Base-by-base conservation (phyloP, 2,797 vertebrate genomes). In the Balearica regulorum region DNA sequence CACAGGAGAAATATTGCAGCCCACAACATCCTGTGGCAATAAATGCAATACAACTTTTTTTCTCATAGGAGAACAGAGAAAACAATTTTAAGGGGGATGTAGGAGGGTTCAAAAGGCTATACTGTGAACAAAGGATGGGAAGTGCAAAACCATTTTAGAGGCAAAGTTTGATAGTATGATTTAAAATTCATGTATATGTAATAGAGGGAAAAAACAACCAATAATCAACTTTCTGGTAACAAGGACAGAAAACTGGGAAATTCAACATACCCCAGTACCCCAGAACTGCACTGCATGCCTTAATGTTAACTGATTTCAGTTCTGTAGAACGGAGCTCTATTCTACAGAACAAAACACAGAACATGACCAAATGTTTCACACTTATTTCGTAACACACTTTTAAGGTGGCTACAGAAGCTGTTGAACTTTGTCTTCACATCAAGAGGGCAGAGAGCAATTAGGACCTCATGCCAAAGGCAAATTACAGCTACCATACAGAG, bases 1-100 rank as follows among this genome's bases (percentile, higher is more conserved):
- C 87, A 99, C 98, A 1, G 99, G 98, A 49, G 98, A 97, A 61
- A 95, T 73, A 96, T 94, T 99, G 95, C 99, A 99, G 87, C 99
- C 99, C 80, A 98, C 96, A 60, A 99, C 98, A 64, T 99, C 99
- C 99, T 99, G 89, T 2, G 49, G 24, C 41, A 79, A 79, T 24
- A 93, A 90, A 89, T 25, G 7, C 22, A 84, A 76, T 37, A 79
- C 11, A 57, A 89, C 4, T 33, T 62, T 79, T 75, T 64, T 71
- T 55, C 39, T 58, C 37, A 35, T 58, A 16, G 9, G 7, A 90
- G 13, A 94, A 60, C 4, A 90, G 4, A 68, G 33, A 73, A 76
- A 87, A 31, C 39, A 24, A 71, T 12, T 33, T 7, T 5, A 16
- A 5, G 9, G 10, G 3, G 5, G 16, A 48, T 16, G n/a, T 2